Evolutionary conservation across 2,888 invertebrate genomes (phyloP).

Genomic region (Catocala sponsa): DNA sequence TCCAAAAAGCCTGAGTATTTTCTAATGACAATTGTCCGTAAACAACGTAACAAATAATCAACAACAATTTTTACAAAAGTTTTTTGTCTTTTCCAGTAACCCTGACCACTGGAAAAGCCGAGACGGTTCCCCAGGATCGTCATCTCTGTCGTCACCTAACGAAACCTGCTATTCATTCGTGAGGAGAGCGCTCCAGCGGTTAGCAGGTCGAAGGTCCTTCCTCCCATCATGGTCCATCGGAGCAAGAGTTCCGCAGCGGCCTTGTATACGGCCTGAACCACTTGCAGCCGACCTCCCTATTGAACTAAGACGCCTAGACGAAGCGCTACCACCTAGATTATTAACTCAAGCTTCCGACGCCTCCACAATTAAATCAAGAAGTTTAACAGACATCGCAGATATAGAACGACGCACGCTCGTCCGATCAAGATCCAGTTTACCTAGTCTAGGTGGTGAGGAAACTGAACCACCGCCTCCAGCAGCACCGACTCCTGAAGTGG

Average conservation of each 20-base stretch:
- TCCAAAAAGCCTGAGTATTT: too few relatives aligned
- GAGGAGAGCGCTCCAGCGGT: slow-evolving; percentile 94
- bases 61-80: background rate
- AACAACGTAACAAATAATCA: too few relatives aligned
- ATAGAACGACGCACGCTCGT: slow-evolving; percentile 91
- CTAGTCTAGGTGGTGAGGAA: slow-evolving; percentile 88
- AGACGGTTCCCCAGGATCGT: slow-evolving; percentile 92
- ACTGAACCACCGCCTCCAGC: slow-evolving; percentile 64
- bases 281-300: slow-evolving; percentile 94
- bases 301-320: slow-evolving; percentile 93
- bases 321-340: slow-evolving; percentile 85
- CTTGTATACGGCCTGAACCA: slow-evolving; percentile 93
- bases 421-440: slow-evolving; percentile 92
- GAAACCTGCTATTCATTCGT: slow-evolving; percentile 98
- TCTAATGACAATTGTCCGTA: too few relatives aligned
- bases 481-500: slow-evolving; percentile 65
- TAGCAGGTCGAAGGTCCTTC: slow-evolving; percentile 93
- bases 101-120: slow-evolving; percentile 83
- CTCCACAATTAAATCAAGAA: slow-evolving; percentile 93
- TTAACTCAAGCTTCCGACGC: slow-evolving; percentile 85
- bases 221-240: slow-evolving; percentile 92
- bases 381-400: slow-evolving; percentile 94
- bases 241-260: slow-evolving; percentile 69
- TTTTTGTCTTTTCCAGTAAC: slow-evolving; percentile 60
- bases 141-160: slow-evolving; percentile 96